Evolutionary conservation across 2,888 invertebrate species (phyloP), one percentile per base, ranked within the genome.

Genomic region (Lepeophtheirus nordmannii): DNA sequence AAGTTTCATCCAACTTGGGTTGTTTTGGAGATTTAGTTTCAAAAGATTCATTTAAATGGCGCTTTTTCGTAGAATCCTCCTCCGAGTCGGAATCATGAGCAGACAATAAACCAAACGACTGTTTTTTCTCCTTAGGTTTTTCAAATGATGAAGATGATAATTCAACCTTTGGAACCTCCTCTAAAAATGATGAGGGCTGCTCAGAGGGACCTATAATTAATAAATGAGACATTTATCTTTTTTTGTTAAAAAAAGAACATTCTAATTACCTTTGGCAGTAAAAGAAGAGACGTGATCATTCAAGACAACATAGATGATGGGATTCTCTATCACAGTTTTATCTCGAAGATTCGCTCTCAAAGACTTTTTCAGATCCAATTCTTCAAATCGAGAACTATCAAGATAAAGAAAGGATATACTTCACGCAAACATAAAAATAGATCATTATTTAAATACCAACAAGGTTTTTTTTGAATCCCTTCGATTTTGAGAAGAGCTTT

Each of bases 401-500:
- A 46, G 17, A 17, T 17, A 46, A 46, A 46, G 2, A 46, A 46
- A 46, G 30, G 7, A 7, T 30, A 5, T 2, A 30, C 7, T 30
- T 30, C 7, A 30, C 30, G 7, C 7, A 8, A 8, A 46, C 8
- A 46, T n/a, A 46, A 2, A 17, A 8, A 46, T 46, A 46, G 1
- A 3, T 46, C 2, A 3, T 5, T 46, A n/a, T 46, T 46, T 5
- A 14, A 14, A 8, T 8, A 46, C 53, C 53, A 46, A 46, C 8
- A 5, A 2, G 53, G 17, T 1, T 2, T 17, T 46, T 46, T 46
- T 8, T 46, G 53, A 46, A 46, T 46, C n/a, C 53, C 53, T 46
- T 46, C 53, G 53, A 46, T 46, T 46, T 46, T 46, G 17, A 46
- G 53, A 5, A 46, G 53, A 17, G 53, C 53, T 46, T 46, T 46